Conservation (phyloP, 1,140 invertebrate genomes). For the Schlechtendalia chinensis region DNA sequence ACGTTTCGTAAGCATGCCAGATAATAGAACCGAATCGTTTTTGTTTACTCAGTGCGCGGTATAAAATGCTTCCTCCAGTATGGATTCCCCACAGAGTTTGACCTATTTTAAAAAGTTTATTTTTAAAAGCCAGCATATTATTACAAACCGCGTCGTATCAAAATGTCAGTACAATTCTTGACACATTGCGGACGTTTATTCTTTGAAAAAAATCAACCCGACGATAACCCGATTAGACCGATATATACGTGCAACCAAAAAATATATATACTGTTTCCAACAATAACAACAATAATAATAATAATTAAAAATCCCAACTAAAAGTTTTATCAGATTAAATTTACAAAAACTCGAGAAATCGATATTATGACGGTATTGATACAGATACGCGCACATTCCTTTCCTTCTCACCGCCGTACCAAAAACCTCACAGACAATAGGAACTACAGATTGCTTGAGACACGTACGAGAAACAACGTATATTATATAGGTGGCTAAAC, state of each 20-base stretch:
- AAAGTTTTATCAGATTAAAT: not conserved
- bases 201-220: not conserved
- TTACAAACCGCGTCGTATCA: not conserved
- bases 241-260: not conserved
- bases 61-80: not conserved
- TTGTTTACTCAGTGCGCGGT: not conserved
- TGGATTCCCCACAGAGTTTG: not conserved
- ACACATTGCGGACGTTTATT: not conserved
- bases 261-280: not conserved
- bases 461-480: not conserved
- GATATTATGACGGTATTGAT: too few species aligned
- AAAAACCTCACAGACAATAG: not conserved
- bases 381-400: too few species aligned
- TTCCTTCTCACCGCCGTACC: too few species aligned
- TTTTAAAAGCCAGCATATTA: conserved; percentile 8
- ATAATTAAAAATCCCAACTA: not conserved
- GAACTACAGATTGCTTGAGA: not conserved
- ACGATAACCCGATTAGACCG: not conserved
- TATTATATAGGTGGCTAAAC: not conserved
- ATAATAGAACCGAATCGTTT: not conserved
- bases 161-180: conserved; percentile 24
- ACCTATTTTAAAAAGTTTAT: conserved; percentile 24
- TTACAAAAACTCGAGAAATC: not conserved
- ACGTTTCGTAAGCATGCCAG: not conserved
- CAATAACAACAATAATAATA: not conserved